Evolutionary conservation across 2,888 invertebrate species (phyloP).

Genomic region (Tetrapedia diversipes): DNA sequence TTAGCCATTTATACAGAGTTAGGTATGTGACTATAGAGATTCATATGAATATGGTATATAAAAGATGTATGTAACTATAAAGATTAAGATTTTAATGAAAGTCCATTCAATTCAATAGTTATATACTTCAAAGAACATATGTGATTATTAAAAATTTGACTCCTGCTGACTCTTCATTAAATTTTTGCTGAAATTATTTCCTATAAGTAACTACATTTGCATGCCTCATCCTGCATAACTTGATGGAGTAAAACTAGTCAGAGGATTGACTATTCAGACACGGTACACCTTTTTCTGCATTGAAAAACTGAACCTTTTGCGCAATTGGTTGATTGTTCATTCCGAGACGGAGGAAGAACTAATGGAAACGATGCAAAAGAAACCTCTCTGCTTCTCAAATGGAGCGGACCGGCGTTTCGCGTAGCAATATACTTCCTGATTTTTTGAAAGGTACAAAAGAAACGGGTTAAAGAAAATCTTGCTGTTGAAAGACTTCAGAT

Average conservation of each 20-base stretch:
- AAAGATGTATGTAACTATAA: too few relatives aligned
- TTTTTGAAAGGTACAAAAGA: not conserved
- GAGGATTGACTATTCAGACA: not conserved
- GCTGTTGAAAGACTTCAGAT: not conserved
- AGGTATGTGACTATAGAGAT: too few relatives aligned
- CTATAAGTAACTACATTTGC: too few relatives aligned
- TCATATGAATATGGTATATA: too few relatives aligned
- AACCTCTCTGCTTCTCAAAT: not conserved
- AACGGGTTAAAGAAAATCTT: not conserved
- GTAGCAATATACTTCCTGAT: not conserved
- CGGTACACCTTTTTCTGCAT: too few relatives aligned
- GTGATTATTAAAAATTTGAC: too few relatives aligned
- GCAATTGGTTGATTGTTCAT: not conserved
- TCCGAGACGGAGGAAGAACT: not conserved
- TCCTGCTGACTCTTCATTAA: too few relatives aligned
- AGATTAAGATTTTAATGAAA: too few relatives aligned
- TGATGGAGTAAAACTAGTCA: not conserved
- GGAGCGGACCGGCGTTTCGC: not conserved
- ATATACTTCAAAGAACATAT: too few relatives aligned
- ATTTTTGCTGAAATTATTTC: too few relatives aligned
- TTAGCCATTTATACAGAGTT: not conserved
- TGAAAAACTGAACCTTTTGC: not conserved
- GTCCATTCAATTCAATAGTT: too few relatives aligned
- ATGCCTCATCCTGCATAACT: too few relatives aligned
- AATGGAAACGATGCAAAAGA: slow-evolving; percentile 2